These are phyloP conservation scores for Euphonia xanthogaster DNA, from an alignment of 2,797 vertebrate species.

Conservation along the genomic window DNA sequence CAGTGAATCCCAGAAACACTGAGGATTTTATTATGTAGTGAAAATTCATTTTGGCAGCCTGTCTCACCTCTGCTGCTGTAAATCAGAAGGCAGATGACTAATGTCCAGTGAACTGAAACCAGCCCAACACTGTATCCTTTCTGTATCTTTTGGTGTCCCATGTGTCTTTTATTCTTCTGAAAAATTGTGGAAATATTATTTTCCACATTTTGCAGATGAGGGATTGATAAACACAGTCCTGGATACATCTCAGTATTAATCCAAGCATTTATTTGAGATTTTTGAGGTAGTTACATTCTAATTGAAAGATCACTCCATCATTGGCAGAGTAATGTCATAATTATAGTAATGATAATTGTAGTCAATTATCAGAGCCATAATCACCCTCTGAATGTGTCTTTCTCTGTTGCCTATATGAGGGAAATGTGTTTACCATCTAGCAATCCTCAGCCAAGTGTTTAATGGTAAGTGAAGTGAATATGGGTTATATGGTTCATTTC, in stretches of 20 bases:
- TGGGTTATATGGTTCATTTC: neutral
- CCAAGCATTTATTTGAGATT: neutral
- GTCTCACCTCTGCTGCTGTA: neutral
- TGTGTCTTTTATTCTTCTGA: neutral
- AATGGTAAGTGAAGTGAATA: neutral
- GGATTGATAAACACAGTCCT: neutral
- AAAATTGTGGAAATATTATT: neutral
- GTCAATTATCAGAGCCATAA: neutral
- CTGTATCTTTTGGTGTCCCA: neutral
- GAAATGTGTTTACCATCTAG: neutral
- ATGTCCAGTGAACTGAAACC: neutral
- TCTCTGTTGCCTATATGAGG: neutral
- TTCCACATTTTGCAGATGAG: neutral
- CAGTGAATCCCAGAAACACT: conserved; percentile 33
- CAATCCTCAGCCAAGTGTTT: neutral
- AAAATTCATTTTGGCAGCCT: neutral
- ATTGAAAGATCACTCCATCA: neutral
- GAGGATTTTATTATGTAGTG: conserved; percentile 36
- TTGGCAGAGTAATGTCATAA: neutral
- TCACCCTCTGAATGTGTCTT: neutral
- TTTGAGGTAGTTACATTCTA: neutral
- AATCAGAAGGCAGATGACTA: neutral
- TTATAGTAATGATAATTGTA: neutral
- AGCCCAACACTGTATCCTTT: neutral
- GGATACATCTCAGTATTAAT: neutral